Evolutionary conservation across 2,888 invertebrate genomes (phyloP).

Genomic region (Phalera bucephala): DNA sequence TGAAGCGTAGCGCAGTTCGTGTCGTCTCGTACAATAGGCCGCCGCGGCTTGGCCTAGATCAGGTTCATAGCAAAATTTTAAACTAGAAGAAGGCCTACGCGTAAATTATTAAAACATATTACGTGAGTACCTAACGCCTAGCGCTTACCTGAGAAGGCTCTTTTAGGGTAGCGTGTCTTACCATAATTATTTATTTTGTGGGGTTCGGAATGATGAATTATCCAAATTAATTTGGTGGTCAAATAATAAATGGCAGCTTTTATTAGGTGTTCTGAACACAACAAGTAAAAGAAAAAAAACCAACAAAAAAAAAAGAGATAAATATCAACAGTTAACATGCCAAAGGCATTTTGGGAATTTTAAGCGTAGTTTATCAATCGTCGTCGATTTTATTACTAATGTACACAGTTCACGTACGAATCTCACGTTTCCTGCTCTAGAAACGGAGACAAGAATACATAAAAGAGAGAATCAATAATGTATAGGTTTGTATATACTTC

Average conservation of each 20-base stretch:
- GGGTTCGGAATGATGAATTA: constrained; percentile 6
- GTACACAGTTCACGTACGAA: constrained; percentile 1
- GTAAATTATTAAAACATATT: constrained; percentile 11
- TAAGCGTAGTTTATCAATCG: background rate
- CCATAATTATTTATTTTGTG: constrained; percentile 4
- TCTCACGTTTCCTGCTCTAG: background rate
- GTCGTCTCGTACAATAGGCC: constrained; percentile 1
- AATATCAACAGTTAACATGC: too few species aligned
- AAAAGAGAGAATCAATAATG: background rate
- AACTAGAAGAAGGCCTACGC: constrained; percentile 22
- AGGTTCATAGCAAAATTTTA: constrained; percentile 11
- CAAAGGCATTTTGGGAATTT: too few species aligned
- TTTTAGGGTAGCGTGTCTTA: constrained; percentile 5
- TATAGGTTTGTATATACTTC: background rate
- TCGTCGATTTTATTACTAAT: background rate
- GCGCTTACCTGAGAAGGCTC: constrained; percentile 5
- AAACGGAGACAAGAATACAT: background rate
- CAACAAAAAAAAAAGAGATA: background rate
- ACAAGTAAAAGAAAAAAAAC: too few species aligned
- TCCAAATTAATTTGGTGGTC: constrained; percentile 8
- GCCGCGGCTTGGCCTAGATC: constrained; percentile 2
- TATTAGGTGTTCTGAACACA: constrained; percentile 18
- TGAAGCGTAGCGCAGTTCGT: constrained; percentile 5
- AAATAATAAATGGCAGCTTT: constrained; percentile 12
- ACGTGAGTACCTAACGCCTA: constrained; percentile 7